Evolutionary conservation across 2,113 vertebrate genomes (phyloP).

Genomic region (Mixornis gularis): DNA sequence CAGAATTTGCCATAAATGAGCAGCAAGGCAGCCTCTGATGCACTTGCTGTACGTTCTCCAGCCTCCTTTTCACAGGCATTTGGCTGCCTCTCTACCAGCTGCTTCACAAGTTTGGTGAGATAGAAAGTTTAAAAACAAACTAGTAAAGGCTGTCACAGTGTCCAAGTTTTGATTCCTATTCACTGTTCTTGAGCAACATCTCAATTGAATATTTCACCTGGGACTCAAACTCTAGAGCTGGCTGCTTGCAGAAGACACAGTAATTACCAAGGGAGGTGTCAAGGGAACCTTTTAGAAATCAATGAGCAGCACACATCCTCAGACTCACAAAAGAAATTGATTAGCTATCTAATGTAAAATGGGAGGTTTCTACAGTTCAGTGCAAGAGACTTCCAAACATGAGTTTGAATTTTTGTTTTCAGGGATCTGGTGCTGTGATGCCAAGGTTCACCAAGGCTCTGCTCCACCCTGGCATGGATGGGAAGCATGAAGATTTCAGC

Average conservation of each 20-base stretch:
- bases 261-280: constrained; percentile 57
- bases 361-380: constrained; percentile 8
- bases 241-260: constrained; percentile 29
- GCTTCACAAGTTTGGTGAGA: constrained; percentile 38
- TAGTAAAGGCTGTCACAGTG: constrained; percentile 15
- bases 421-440: not conserved
- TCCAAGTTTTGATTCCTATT: constrained; percentile 38
- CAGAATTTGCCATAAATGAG: constrained; percentile 48
- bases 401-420: not conserved
- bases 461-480: not conserved
- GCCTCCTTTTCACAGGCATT: constrained; percentile 26
- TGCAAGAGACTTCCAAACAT: not conserved
- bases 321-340: constrained; percentile 47
- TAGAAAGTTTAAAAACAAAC: constrained; percentile 52
- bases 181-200: not conserved
- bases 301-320: constrained; percentile 46
- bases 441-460: not conserved
- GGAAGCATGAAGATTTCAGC: not conserved
- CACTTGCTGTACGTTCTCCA: not conserved
- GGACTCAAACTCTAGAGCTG: constrained; percentile 38
- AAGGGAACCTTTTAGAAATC: constrained; percentile 61
- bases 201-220: constrained; percentile 59
- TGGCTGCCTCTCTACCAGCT: constrained; percentile 43
- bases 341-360: constrained; percentile 33
- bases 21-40: constrained; percentile 38